Evolutionary conservation across 2,888 invertebrate species (phyloP), one percentile per base, ranked within the genome.

Genomic region (Lasius platythorax): DNA sequence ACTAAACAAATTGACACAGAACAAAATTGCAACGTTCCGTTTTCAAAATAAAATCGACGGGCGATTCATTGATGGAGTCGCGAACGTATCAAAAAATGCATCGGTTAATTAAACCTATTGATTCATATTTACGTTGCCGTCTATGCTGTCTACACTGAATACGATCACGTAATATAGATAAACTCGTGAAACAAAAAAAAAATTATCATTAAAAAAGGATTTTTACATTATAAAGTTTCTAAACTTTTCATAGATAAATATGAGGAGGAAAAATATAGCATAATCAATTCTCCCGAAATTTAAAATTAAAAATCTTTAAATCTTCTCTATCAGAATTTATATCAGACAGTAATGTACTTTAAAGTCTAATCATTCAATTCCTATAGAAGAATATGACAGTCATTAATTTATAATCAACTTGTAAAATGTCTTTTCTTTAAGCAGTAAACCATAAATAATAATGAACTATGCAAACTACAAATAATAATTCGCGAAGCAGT

Each of bases 31-130:
- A 37, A n/a, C 30, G 28, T 56, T 46, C 73, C 72, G 84, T 30
- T 68, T 78, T 72, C 28, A 40, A 68, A 81, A 82, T 81, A 87
- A 87, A 82, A 75, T 87, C 67, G 82, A 84, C 56, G 63, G 50
- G 28, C 76, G 75, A 82, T 83, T 81, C 85, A 87, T 83, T 73
- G 82, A 63, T 76, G 68, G 79, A 78, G 43, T 79, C 61, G 30
- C 74, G 78, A 76, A 68, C 63, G 79, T 81, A 75, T 87, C 72
- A 76, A 73, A 61, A 43, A 82, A 40, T 30, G 40, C 64, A 37
- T 81, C 50, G 30, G 18, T 63, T 75, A 76, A 75, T 76, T 15
- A 74, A 56, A 43, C 28, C 58, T 23, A 70, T 70, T 30, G 18
- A 46, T 67, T 56, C 30, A 56, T n/a, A 63, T 83, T 33, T 30